These are phyloP conservation scores for Xenus cinereus DNA, from an alignment of 2,113 vertebrate genomes.

Conservation along the genomic window DNA sequence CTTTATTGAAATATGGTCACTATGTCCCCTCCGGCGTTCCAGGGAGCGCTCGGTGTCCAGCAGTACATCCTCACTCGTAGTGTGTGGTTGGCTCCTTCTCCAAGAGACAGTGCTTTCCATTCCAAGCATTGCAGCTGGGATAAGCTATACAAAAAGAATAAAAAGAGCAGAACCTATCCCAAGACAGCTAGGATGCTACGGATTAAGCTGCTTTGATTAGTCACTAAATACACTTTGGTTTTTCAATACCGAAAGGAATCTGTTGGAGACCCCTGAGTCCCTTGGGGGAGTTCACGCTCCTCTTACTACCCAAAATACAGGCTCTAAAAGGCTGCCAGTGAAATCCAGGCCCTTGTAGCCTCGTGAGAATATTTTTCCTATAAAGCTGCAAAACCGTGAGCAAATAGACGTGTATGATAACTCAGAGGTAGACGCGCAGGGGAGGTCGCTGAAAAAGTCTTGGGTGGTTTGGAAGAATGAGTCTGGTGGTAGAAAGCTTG, in stretches of 20 bases:
- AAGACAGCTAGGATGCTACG: conserved; percentile 1
- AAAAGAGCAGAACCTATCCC: conserved; percentile 11
- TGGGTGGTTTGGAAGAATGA: background rate
- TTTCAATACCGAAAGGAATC: conserved; percentile 32
- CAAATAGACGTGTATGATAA: background rate
- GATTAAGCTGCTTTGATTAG: conserved; percentile 21
- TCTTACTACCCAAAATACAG: conserved; percentile 15
- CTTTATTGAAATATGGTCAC: background rate
- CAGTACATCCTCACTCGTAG: accelerated
- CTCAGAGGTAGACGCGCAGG: background rate
- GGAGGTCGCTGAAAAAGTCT: background rate
- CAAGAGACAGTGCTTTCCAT: background rate
- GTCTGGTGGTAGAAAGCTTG: background rate
- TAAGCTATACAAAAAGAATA: conserved; percentile 16
- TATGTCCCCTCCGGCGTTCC: background rate
- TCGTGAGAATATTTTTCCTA: conserved; percentile 16
- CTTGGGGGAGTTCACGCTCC: background rate
- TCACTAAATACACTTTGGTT: conserved; percentile 58
- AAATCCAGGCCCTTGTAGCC: conserved; percentile 29
- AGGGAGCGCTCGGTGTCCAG: background rate
- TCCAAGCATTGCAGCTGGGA: background rate
- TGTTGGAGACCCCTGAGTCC: background rate
- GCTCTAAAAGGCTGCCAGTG: conserved; percentile 59
- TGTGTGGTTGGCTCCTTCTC: background rate
- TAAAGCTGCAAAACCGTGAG: conserved; percentile 47